Conservation (phyloP, 2,797 vertebrate genomes). For the Sarcophilus harrisii region DNA sequence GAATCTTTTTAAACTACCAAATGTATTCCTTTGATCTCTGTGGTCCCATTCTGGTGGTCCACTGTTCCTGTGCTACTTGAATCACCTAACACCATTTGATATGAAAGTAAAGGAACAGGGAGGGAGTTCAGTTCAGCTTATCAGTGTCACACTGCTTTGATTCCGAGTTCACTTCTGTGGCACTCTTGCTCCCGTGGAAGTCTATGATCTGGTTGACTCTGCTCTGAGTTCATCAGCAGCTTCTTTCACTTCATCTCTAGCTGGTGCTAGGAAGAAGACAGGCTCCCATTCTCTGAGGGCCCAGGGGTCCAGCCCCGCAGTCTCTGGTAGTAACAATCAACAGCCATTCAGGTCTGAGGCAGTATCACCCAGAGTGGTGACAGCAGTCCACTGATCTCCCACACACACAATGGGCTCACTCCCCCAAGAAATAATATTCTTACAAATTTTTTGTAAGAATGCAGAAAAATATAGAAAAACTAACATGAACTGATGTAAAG, state of each 20-base stretch:
- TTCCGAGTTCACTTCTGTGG: slow-evolving; percentile 83
- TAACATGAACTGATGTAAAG: no score
- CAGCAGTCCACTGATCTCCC: background rate
- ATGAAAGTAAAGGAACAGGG: slow-evolving; percentile 82
- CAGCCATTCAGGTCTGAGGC: slow-evolving; percentile 26
- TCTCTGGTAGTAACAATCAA: background rate
- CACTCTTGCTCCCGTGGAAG: slow-evolving; percentile 87
- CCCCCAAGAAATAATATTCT: slow-evolving; percentile 41
- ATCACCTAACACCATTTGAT: slow-evolving; percentile 86
- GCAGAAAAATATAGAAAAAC: background rate
- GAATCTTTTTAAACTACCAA: slow-evolving; percentile 86
- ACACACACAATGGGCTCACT: accelerated
- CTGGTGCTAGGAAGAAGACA: slow-evolving; percentile 92
- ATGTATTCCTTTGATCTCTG: slow-evolving; percentile 84
- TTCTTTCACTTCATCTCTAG: slow-evolving; percentile 94
- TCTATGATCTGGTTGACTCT: slow-evolving; percentile 96
- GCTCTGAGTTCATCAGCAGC: slow-evolving; percentile 95
- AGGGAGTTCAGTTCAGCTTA: slow-evolving; percentile 82
- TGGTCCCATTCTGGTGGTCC: slow-evolving; percentile 74
- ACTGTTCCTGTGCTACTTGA: slow-evolving; percentile 67
- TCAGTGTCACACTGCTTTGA: slow-evolving; percentile 84
- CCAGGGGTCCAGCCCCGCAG: slow-evolving; percentile 55
- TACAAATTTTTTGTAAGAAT: background rate
- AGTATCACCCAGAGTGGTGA: accelerated
- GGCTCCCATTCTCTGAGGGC: slow-evolving; percentile 40